Base-by-base conservation (phyloP, 2,888 invertebrate species). In the Scrobipalpa costella region DNA sequence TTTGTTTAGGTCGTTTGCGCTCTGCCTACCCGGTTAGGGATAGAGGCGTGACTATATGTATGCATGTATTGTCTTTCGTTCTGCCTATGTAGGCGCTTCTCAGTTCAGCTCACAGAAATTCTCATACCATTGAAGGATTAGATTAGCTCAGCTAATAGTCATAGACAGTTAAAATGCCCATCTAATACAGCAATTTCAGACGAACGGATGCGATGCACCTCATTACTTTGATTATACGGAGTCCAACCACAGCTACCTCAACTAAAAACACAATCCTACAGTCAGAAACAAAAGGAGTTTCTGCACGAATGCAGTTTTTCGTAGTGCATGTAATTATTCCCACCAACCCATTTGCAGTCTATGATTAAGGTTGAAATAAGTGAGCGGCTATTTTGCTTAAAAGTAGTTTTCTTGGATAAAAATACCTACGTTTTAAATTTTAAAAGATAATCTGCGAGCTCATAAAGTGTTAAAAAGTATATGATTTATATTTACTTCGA, bases 401-500 rank as follows among this genome's bases (percentile, higher is more conserved):
- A 27, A 44, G 34, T 34, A 44, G 7, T 33, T 15, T 15, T 33
- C 33, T 55, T 15, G 27, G 55, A n/a, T 55, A 13, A 34, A 34
- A 55, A 34, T 34, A 27, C 27, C 2, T 27, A 27, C 27, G 27
- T 27, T 27, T 27, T 27, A 27, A 27, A 33, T 27, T 7, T 2
- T 7, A 33, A 55, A 27, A 34, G 55, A 34, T 27, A 55, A 34
- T 34, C 27, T 55, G n/a, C 33, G 33, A 7, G n/a, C n/a, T 34
- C 34, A 55, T 38, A 27, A 52, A 38, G 13, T 3, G 62, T 49
- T 49, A 63, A 58, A 63, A 50, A n/a, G 44, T 49, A 47, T 57
- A 57, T 60, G 60, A 66, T 49, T 52, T 47, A 50, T 36, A 38
- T 61, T 62, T 57, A 49, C 62, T 65, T 50, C 57, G 50, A 60